Percentiles rank a stretch among this genome's conserved stretches.
Evolutionary conservation across 1,140 invertebrate genomes (phyloP).

Genomic region (Octopus sinensis): DNA sequence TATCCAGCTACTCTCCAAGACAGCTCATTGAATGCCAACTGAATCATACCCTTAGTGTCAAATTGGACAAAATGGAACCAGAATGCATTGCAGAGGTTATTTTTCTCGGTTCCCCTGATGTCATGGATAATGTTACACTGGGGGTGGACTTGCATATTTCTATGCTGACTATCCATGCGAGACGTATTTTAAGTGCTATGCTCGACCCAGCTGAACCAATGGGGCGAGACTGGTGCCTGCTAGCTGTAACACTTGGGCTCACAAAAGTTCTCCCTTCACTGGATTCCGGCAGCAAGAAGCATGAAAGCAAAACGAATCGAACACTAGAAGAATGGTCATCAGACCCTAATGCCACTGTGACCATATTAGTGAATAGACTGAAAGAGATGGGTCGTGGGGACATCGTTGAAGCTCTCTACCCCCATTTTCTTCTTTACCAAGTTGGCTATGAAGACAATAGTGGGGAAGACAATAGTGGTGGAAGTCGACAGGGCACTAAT

Average conservation of each 20-base stretch:
- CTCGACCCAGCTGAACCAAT: conserved; percentile 76
- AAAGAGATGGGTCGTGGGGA: conserved; percentile 61
- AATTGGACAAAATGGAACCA: conserved; percentile 61
- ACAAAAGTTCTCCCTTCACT: conserved; percentile 61
- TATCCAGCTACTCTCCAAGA: conserved; percentile 66
- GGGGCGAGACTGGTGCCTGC: conserved; percentile 78
- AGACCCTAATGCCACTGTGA: conserved; percentile 56
- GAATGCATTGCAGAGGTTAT: conserved; percentile 71
- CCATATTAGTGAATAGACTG: conserved; percentile 59
- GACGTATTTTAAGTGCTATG: conserved; percentile 61
- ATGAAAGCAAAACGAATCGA: conserved; percentile 58
- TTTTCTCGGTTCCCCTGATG: conserved; percentile 66
- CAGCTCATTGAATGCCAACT: conserved; percentile 61
- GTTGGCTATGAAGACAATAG: conserved; percentile 44
- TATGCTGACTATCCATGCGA: conserved; percentile 60
- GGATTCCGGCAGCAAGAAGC: conserved; percentile 54
- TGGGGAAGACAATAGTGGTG: conserved; percentile 40
- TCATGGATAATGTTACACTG: conserved; percentile 53
- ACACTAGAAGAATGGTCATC: conserved; percentile 60
- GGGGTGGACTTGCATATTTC: conserved; percentile 62
- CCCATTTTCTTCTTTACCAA: conserved; percentile 58
- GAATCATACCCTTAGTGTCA: conserved; percentile 34
- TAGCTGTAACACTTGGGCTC: conserved; percentile 73
- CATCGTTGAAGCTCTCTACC: conserved; percentile 59
- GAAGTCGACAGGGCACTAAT: conserved; percentile 31